Conservation (phyloP, 2,113 vertebrate genomes). For the Semnornis frantzii region DNA sequence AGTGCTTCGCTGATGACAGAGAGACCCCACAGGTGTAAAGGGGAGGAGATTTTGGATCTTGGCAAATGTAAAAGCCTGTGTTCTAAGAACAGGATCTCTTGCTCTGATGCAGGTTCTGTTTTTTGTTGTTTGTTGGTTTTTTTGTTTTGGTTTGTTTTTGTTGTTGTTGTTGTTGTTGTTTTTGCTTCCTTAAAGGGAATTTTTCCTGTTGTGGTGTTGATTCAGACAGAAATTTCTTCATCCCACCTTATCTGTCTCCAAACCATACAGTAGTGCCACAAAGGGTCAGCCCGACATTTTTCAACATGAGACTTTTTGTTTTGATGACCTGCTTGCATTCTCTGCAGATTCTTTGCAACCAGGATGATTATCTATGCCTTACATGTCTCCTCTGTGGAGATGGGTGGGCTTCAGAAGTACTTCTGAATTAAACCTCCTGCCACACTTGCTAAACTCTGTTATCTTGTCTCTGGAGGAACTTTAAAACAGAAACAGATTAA, state of each 20-base stretch:
- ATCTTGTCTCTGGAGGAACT: not conserved
- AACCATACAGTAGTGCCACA: not conserved
- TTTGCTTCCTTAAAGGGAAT: not conserved
- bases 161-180: not conserved
- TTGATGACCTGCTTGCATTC: not conserved
- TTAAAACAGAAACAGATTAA: slow-evolving; percentile 32
- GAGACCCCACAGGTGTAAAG: not conserved
- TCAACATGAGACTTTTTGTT: not conserved
- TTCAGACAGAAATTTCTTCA: slow-evolving; percentile 35
- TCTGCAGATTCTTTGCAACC: not conserved
- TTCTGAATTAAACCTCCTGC: not conserved
- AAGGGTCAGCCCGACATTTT: slow-evolving; percentile 1
- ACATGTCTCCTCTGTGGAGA: not conserved
- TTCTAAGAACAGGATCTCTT: not conserved
- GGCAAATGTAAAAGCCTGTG: not conserved
- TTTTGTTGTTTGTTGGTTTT: too few relatives aligned
- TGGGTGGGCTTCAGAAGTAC: accelerated
- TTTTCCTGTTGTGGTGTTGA: not conserved
- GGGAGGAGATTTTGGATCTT: not conserved
- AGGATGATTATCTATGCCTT: not conserved
- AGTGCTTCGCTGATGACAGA: accelerated
- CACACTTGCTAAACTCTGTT: not conserved
- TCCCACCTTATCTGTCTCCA: not conserved
- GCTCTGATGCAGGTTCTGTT: not conserved
- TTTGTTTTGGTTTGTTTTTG: not conserved